Base-by-base conservation (phyloP, 2,888 invertebrate genomes). In the Polydrusus pterygomalis region DNA sequence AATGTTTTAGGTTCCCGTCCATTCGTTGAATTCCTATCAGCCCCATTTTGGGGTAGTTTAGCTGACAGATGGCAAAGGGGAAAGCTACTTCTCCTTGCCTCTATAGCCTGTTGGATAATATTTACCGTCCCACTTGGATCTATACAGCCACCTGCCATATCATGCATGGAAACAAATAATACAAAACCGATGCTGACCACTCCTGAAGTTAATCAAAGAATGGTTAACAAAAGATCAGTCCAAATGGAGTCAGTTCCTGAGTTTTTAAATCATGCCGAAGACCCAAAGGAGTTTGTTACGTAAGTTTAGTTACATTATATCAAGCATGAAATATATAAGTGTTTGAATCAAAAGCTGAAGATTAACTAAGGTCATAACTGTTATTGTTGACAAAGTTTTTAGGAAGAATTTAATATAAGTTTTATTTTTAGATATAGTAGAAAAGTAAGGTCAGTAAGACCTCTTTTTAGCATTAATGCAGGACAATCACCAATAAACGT, bases 11-110 rank as follows among this genome's bases (percentile, higher is more conserved):
- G 79, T 49, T 71, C 60, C 15, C 77, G 99, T 78, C 99, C 99
- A 0, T 96, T 99, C 87, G 96, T 99, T 62, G 99, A 99, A 88
- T 98, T 99, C 88, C 90, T 98, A 70, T 96, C 97, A 71, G 98
- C 97, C 0, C 99, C 99, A 0, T 98, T 99, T 87, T 99, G 99
- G 99, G 97, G 97, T 65, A 95, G 95, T 70, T 91, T 98, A 82
- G 98, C 98, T 30, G 98, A 99, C 86, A 82, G 87, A 43, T 96
- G 94, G 91, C 94, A 93, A 84, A 95, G 95, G 86, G 96, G 96
- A 9, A 96, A 96, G 88, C 90, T 95, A 79, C 90, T 99, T 80
- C 90, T 99, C 74, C 88, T 99, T 71, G 95, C 95, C 63, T 97
- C 98, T 0, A 89, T 99, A 67, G 93, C 95, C 56, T 96, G 97